Conservation (phyloP, 2,113 vertebrate species). For the Candoia aspera region DNA sequence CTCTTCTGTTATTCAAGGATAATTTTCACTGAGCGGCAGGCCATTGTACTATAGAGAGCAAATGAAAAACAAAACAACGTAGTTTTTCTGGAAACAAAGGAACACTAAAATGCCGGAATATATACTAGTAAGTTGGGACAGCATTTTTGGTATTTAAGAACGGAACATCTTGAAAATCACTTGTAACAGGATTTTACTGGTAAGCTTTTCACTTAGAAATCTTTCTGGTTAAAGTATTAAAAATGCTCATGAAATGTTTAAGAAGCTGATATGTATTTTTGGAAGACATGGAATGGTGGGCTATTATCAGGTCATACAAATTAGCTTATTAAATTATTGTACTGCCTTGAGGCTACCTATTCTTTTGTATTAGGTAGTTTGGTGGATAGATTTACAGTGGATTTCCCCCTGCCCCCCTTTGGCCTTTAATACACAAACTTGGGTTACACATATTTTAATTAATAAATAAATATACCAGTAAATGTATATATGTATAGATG, state of each 20-base stretch:
- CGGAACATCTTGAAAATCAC: slow-evolving; percentile 18
- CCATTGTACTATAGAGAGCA: slow-evolving; percentile 48
- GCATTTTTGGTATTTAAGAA: slow-evolving; percentile 34
- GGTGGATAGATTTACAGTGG: neutral
- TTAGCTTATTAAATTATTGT: neutral
- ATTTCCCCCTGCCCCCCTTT: neutral
- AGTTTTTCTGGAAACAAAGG: slow-evolving; percentile 33
- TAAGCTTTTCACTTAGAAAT: neutral
- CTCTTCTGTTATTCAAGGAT: slow-evolving; percentile 41
- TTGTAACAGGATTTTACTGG: slow-evolving; percentile 3
- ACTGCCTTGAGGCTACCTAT: neutral
- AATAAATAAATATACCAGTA: neutral
- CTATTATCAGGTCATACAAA: neutral
- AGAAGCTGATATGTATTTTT: slow-evolving; percentile 1
- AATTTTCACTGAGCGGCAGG: slow-evolving; percentile 41
- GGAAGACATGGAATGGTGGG: neutral
- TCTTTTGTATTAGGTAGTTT: neutral
- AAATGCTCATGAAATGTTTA: neutral
- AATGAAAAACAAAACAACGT: slow-evolving; percentile 17
- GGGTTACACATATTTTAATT: neutral
- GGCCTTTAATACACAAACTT: no score
- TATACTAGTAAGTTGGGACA: slow-evolving; percentile 7
- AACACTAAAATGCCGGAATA: neutral
- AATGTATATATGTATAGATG: neutral
- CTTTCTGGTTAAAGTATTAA: neutral